Evolutionary conservation across 1,140 invertebrate genomes (phyloP), one percentile per base, ranked within the genome.

Genomic region (Trichonephila clavipes): DNA sequence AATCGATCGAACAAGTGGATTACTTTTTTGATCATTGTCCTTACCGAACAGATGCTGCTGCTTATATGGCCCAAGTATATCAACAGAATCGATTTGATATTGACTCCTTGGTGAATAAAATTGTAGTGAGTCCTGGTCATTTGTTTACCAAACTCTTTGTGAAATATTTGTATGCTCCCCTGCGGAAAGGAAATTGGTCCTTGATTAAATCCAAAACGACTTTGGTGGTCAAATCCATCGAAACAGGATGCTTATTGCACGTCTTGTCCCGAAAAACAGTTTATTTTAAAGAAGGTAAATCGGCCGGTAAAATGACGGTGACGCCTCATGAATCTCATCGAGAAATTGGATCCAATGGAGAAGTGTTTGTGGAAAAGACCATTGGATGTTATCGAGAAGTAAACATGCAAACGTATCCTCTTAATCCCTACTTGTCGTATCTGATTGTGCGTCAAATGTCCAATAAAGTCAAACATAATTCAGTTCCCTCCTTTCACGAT

Each of bases 131-230:
- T n/a, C 89, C 89, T 4, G 89, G 89, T 1, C 87, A 88, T 72
- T 72, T 88, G 44, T 87, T 66, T 72, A 44, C 61, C 14, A 94
- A 94, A 66, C 21, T 92, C 5, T 92, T 86, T 40, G 61, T 93
- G 0, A 88, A 86, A 24, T 91, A 91, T 72, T 44, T 91, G 28
- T 91, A 91, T 24, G 24, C 1, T 24, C 81, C 90, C 19, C 10
- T 83, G 2, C 59, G 90, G n/a, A 59, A 66, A 40, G 12, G 2
- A 2, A 66, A 91, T 24, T 64, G 77, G 77, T 2, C 18, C 8
- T 51, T n/a, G 8, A 34, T 91, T 2, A 91, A 91, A 91, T 82
- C 90, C 7, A 91, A 85, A 66, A 19, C 24, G 0, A 1, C 59
- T 7, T 24, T 64, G 16, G 90, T 91, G 6, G 16, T 83, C 8